Evolutionary conservation across 1,140 invertebrate species (phyloP).

Genomic region (Solenopsis invicta): DNA sequence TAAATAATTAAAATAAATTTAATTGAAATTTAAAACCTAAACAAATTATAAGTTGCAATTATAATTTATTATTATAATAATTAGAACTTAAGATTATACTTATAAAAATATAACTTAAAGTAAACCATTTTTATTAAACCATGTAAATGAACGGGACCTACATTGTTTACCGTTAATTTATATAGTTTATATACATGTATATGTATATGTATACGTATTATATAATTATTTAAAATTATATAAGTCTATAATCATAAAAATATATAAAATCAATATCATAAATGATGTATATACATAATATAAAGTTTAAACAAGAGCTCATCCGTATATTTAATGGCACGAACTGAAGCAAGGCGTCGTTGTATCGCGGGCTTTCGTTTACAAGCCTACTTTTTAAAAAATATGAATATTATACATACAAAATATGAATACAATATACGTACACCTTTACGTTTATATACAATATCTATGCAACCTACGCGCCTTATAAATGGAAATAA

Average conservation of each 20-base stretch:
- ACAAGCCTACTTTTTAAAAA: slow-evolving; percentile 63
- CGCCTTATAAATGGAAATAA: slow-evolving; percentile 44
- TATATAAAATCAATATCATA: slow-evolving; percentile 20
- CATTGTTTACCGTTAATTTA: neutral
- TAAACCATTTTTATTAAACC: neutral
- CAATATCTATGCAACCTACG: slow-evolving; percentile 48
- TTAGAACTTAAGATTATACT: neutral
- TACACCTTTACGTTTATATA: slow-evolving; percentile 63
- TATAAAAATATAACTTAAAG: slow-evolving; percentile 21
- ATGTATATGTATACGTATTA: neutral
- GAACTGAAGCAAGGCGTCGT: slow-evolving; percentile 67
- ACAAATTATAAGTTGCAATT: slow-evolving; percentile 2
- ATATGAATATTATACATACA: slow-evolving; percentile 67
- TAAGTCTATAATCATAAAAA: neutral
- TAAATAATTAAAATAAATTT: neutral
- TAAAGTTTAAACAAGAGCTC: slow-evolving; percentile 10
- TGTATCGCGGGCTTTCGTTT: slow-evolving; percentile 68
- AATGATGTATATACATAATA: slow-evolving; percentile 2
- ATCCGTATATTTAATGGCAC: slow-evolving; percentile 13
- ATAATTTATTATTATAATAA: neutral
- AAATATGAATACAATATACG: slow-evolving; percentile 64
- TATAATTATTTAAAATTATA: slow-evolving; percentile 30
- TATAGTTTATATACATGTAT: neutral
- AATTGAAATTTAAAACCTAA: neutral
- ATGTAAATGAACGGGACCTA: neutral